Conservation (phyloP, 2,797 vertebrate genomes). For the Lagocephalus sceleratus region DNA sequence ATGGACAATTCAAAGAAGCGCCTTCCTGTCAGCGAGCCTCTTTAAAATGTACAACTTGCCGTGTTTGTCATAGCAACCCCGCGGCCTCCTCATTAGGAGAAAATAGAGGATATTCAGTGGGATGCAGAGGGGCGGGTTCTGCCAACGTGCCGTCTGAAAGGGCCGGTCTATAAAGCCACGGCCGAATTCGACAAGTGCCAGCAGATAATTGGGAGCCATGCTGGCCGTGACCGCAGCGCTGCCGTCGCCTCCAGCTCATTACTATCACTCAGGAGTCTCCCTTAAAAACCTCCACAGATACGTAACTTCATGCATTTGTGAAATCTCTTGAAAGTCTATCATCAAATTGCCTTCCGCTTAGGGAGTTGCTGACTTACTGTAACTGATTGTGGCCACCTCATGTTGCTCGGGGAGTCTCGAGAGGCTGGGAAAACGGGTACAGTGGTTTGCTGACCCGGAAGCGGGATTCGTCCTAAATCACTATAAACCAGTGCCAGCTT, state of each 20-base stretch:
- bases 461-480: too few species aligned
- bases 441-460: too few species aligned
- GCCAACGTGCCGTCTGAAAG: constrained; percentile 34
- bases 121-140: constrained; percentile 37
- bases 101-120: constrained; percentile 17
- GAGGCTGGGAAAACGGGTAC: too few species aligned
- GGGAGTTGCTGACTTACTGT: constrained; percentile 22
- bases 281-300: constrained; percentile 38
- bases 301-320: constrained; percentile 19
- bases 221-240: constrained; percentile 47
- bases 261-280: constrained; percentile 66
- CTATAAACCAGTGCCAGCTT: too few species aligned
- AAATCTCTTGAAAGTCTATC: too few species aligned
- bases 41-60: constrained; percentile 12
- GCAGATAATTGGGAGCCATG: constrained; percentile 71
- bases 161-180: constrained; percentile 29
- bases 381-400: constrained; percentile 30
- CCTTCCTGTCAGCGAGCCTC: neutral
- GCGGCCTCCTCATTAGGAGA: constrained; percentile 41
- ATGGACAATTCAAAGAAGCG: neutral
- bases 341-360: constrained; percentile 17
- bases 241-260: constrained; percentile 72
- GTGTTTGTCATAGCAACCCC: constrained; percentile 3
- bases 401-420: too few species aligned
- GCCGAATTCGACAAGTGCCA: constrained; percentile 65